These are phyloP conservation scores for Notospermus geniculatus DNA, from an alignment of 1,140 invertebrate genomes.

Conservation along the genomic window DNA sequence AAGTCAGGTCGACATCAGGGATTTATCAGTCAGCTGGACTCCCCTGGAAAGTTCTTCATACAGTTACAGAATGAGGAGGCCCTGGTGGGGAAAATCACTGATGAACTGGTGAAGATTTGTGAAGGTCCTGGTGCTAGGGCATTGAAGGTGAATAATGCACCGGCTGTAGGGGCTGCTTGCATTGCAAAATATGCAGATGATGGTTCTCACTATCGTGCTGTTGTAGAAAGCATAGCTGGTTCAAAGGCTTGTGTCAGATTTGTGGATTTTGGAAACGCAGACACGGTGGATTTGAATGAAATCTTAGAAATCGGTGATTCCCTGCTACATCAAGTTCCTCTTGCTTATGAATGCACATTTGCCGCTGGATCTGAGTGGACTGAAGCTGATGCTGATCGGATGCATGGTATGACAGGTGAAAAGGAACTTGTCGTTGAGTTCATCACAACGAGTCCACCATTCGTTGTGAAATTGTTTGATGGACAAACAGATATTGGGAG, in stretches of 20 bases:
- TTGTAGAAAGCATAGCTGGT: not conserved
- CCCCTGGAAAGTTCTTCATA: not conserved
- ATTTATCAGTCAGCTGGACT: not conserved
- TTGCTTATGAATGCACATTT: not conserved
- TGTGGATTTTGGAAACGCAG: constrained; percentile 10
- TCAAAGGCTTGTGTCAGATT: not conserved
- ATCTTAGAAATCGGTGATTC: not conserved
- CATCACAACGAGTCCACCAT: not conserved
- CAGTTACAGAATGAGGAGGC: not conserved
- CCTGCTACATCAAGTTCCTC: not conserved
- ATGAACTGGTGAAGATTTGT: not conserved
- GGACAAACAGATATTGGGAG: not conserved
- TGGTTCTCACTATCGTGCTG: constrained; percentile 1
- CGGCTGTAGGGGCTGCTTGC: not conserved
- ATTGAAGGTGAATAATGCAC: not conserved
- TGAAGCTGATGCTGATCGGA: not conserved
- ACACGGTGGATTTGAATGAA: not conserved
- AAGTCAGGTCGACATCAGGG: not conserved
- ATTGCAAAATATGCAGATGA: constrained; percentile 7
- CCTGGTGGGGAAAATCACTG: not conserved
- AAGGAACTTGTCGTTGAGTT: not conserved
- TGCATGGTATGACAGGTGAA: not conserved
- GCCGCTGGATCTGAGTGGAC: not conserved
- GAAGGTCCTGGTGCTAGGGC: not conserved
- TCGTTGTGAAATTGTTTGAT: not conserved